Conservation (phyloP, 2,888 invertebrate species). For the Rhamphomyia laevipes region DNA sequence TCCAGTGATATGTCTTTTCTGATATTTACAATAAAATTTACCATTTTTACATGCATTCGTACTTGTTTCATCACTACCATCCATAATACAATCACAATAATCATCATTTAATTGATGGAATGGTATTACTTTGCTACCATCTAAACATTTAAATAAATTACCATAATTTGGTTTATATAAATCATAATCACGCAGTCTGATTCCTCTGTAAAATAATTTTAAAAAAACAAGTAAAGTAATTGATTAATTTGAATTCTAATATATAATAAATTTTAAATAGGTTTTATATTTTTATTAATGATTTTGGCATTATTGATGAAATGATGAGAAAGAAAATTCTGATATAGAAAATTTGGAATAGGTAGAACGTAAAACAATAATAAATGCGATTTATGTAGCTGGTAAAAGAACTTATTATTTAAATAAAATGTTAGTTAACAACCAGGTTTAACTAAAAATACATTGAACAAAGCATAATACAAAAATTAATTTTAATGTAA, state of each 20-base stretch:
- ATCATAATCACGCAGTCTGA: slow-evolving; percentile 34
- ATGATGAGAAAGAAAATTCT: too few relatives aligned
- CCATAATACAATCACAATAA: slow-evolving; percentile 70
- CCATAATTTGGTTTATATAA: slow-evolving; percentile 37
- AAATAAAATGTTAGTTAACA: too few relatives aligned
- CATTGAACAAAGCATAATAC: too few relatives aligned
- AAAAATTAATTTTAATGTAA: too few relatives aligned
- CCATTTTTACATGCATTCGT: slow-evolving; percentile 82
- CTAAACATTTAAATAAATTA: slow-evolving; percentile 39
- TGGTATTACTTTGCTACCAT: slow-evolving; percentile 39
- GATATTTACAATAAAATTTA: slow-evolving; percentile 61
- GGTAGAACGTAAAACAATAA: too few relatives aligned
- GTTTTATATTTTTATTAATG: not conserved
- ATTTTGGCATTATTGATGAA: not conserved
- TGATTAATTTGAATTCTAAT: too few relatives aligned
- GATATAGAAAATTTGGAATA: too few relatives aligned
- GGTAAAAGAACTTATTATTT: too few relatives aligned
- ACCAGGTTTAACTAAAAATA: too few relatives aligned
- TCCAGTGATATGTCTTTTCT: slow-evolving; percentile 34
- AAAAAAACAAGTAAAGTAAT: not conserved
- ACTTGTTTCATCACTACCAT: slow-evolving; percentile 68
- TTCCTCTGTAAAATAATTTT: slow-evolving; percentile 28
- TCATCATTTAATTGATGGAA: slow-evolving; percentile 63
- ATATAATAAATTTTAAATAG: too few relatives aligned
- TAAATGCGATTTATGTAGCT: too few relatives aligned